Evolutionary conservation across 1,140 invertebrate genomes (phyloP).

Genomic region (Lepidurus packardi): DNA sequence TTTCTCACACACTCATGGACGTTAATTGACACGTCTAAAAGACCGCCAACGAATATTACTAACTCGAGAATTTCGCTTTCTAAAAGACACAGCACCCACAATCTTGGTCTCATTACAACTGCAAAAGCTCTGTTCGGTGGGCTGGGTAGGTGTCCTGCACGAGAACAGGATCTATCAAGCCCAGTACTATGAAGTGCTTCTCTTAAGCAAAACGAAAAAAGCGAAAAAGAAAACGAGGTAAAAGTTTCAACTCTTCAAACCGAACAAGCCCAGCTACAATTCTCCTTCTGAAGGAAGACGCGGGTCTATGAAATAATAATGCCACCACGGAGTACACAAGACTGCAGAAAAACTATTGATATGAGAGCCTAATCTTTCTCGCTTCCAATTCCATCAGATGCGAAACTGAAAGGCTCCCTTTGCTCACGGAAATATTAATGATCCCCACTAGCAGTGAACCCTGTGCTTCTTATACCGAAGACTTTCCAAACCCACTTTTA

Average conservation of each 20-base stretch:
- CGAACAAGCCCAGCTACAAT: conserved; percentile 4
- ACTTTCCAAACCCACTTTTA: not conserved
- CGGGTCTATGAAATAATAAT: not conserved
- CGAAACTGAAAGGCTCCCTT: not conserved
- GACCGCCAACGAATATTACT: too few relatives aligned
- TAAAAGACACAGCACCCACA: not conserved
- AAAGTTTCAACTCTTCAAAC: not conserved
- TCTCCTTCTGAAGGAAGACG: not conserved
- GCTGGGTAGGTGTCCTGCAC: not conserved
- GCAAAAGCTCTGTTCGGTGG: not conserved
- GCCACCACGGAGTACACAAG: not conserved
- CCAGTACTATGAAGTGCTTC: not conserved
- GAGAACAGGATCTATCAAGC: not conserved
- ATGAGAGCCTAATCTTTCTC: not conserved
- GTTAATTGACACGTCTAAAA: too few relatives aligned
- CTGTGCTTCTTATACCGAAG: not conserved
- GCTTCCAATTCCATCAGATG: conserved; percentile 1
- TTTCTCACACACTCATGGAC: too few relatives aligned
- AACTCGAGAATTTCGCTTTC: not conserved
- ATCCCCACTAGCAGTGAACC: not conserved
- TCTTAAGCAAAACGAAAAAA: not conserved
- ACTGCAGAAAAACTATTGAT: not conserved
- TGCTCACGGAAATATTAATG: conserved; percentile 4
- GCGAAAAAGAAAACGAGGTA: not conserved
- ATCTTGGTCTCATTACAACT: not conserved